Evolutionary conservation across 2,888 invertebrate genomes (phyloP).

Genomic region (Leucophenga maculata): DNA sequence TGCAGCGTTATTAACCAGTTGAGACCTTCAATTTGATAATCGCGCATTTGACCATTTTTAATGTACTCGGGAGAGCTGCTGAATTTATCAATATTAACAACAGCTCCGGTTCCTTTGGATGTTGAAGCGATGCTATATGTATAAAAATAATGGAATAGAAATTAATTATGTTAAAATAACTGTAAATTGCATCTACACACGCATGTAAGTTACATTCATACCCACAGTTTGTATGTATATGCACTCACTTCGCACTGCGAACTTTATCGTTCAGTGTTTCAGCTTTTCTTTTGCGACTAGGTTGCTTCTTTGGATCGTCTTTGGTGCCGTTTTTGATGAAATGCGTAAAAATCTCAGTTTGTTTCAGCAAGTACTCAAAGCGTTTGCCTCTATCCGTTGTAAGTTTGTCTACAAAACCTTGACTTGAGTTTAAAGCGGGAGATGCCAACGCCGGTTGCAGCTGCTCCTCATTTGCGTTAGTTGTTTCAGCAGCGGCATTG

Average conservation of each 20-base stretch:
- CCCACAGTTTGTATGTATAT: no score
- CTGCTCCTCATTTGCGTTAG: no score
- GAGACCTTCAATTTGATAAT: constrained; percentile 97
- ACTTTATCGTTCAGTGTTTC: no score
- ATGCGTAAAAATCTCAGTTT: constrained; percentile 98
- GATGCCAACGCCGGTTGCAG: no score
- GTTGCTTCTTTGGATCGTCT: constrained; percentile 87
- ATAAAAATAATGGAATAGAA: not conserved
- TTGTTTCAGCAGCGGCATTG: no score
- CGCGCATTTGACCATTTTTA: constrained; percentile 93
- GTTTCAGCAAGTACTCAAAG: constrained; percentile 95
- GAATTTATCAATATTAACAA: constrained; percentile 78
- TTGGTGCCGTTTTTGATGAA: constrained; percentile 90
- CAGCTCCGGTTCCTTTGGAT: no score
- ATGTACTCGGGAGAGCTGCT: constrained; percentile 93
- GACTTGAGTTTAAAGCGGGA: no score
- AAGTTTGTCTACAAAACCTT: constrained; percentile 78
- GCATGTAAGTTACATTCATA: no score
- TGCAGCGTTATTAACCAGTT: constrained; percentile 99
- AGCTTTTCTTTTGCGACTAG: constrained; percentile 54
- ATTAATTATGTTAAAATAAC: constrained; percentile 17
- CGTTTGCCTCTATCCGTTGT: constrained; percentile 92
- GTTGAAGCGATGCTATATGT: constrained; percentile 76
- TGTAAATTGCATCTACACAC: constrained; percentile 35
- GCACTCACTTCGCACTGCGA: no score